Conservation (phyloP, 1,140 invertebrate genomes). For the Ctenoplectra terminalis region DNA sequence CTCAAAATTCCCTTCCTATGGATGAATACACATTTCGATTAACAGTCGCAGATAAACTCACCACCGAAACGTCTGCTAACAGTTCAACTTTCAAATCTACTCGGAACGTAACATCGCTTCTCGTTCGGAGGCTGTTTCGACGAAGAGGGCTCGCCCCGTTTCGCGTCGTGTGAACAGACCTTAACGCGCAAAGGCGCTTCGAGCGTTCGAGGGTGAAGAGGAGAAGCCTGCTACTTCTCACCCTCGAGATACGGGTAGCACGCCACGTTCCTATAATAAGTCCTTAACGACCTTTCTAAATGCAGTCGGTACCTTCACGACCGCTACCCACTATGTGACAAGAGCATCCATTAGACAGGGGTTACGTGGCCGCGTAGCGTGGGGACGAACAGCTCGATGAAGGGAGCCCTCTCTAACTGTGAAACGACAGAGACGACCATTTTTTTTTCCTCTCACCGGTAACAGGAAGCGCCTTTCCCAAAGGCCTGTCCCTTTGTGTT, state of each 20-base stretch:
- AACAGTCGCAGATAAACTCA: too few relatives aligned
- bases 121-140: background rate
- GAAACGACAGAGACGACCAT: constrained; percentile 29
- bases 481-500: constrained; percentile 14
- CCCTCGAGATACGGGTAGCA: constrained; percentile 60
- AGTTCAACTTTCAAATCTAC: constrained; percentile 2
- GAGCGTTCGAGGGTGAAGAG: constrained; percentile 54
- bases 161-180: constrained; percentile 3
- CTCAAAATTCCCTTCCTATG: too few relatives aligned
- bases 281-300: constrained; percentile 70
- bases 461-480: constrained; percentile 11
- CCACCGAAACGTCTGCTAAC: too few relatives aligned
- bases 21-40: too few relatives aligned
- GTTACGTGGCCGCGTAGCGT: constrained; percentile 44
- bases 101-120: background rate
- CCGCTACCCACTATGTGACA: constrained; percentile 52
- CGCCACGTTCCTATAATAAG: constrained; percentile 61
- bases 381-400: constrained; percentile 31
- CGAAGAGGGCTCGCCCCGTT: background rate
- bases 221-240: constrained; percentile 60
- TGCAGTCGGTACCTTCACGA: constrained; percentile 57
- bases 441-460: background rate
- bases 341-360: constrained; percentile 57
- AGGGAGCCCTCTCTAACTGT: constrained; percentile 15
- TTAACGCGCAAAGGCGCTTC: constrained; percentile 31